Evolutionary conservation across 2,797 vertebrate species (phyloP), one percentile per base, ranked within the genome.

Genomic region (Eulemur albifrons): DNA sequence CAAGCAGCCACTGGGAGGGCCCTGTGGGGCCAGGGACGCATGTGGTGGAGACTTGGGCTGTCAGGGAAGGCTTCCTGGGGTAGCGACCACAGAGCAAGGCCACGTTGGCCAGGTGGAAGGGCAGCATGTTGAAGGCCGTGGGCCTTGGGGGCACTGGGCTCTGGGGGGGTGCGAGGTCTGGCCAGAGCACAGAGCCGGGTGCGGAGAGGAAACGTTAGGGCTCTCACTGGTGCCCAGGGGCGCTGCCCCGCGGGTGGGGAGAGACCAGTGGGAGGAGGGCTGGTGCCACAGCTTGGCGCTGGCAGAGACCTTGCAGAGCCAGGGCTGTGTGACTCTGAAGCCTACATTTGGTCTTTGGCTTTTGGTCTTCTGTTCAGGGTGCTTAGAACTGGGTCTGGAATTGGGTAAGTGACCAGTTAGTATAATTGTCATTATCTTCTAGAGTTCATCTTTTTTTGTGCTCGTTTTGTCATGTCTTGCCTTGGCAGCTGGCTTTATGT

Each of bases 231-330:
- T 1, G 0, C 6, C 18, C 21, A 17, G 9, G 61, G 70, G 8
- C 7, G 1, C 30, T 4, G 2, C 43, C 32, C 38, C 6, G n/a
- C 7, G 4, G 40, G 10, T 2, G 75, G 75, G 52, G 52, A 10
- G 48, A 21, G 12, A 5, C 25, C 15, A 2, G 7, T 7, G 0
- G 59, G 23, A 15, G 20, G 27, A 35, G 43, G n/a, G 18, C 20
- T 20, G 70, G 25, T 11, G 40, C 27, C 0, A 4, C 3, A 1
- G 38, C 38, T 3, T 1, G 35, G 38, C 0, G 0, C 72, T 3
- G 79, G 54, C 7, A 2, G 43, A 32, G 50, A 17, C 25, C 15
- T 6, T 5, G n/a, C 72, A 17, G 75, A 40, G 14, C 48, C 14
- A 25, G 15, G 11, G 30, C 30, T 21, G 15, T 20, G 48, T 38